Evolutionary conservation across 2,888 invertebrate genomes (phyloP).

Genomic region (Drosophila anceps): DNA sequence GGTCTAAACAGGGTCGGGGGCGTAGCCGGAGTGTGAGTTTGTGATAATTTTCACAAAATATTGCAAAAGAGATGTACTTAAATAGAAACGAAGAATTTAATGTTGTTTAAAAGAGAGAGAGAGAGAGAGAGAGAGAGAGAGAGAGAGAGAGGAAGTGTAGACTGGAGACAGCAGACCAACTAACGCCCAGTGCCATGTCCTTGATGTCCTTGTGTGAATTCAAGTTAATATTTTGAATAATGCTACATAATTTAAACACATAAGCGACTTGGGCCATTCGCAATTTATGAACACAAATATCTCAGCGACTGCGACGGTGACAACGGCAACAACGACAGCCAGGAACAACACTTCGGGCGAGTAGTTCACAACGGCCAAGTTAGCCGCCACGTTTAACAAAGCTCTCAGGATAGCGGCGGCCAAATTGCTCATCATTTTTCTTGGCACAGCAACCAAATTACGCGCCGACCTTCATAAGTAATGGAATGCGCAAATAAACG

Average conservation of each 20-base stretch:
- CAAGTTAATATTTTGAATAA: constrained; percentile 76
- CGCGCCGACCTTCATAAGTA: constrained; percentile 12
- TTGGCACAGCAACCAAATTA: constrained; percentile 32
- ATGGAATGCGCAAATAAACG: constrained; percentile 21
- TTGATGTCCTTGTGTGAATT: constrained; percentile 41
- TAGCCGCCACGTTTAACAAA: constrained; percentile 21
- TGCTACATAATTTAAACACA: constrained; percentile 70
- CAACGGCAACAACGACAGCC: neutral
- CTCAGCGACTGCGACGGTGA: constrained; percentile 41
- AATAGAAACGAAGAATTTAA: constrained; percentile 59
- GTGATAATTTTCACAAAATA: constrained; percentile 20
- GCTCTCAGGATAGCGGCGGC: constrained; percentile 25
- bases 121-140: no score
- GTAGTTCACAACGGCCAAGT: constrained; percentile 33
- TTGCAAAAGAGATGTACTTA: constrained; percentile 32
- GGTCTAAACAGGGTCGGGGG: constrained; percentile 10
- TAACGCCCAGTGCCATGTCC: neutral
- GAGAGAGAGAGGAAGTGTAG: constrained; percentile 19
- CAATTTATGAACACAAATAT: constrained; percentile 66
- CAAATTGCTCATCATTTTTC: constrained; percentile 53
- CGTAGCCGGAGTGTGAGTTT: neutral
- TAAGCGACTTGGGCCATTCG: constrained; percentile 59
- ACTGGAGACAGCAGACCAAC: neutral
- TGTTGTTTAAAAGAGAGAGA: constrained; percentile 50
- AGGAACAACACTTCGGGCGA: neutral